A percentile compares a stretch with the other conserved stretches of the same genome.
These are phyloP conservation scores for Venusia cambrica DNA, from an alignment of 2,888 invertebrate genomes.

Conservation along the genomic window DNA sequence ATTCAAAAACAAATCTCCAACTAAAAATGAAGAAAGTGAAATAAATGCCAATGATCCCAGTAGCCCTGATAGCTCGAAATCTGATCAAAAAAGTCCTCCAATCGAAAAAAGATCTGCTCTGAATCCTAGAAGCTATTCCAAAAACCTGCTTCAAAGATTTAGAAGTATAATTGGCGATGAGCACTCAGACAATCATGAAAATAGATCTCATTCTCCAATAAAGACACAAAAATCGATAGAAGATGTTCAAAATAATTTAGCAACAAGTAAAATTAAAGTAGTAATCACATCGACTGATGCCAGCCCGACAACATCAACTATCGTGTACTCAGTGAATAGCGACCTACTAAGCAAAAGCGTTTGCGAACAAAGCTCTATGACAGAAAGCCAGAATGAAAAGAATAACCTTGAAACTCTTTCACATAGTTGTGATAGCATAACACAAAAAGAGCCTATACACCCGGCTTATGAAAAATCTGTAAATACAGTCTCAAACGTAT, in stretches of 20 bases:
- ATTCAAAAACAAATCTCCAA: slow-evolving; percentile 69
- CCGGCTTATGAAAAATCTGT: slow-evolving; percentile 60
- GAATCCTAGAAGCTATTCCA: slow-evolving; percentile 71
- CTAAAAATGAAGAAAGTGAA: slow-evolving; percentile 61
- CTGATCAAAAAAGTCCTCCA: slow-evolving; percentile 63
- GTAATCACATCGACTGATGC: slow-evolving; percentile 61
- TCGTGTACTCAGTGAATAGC: slow-evolving; percentile 43
- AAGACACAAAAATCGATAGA: slow-evolving; percentile 37
- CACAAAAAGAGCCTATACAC: slow-evolving; percentile 43
- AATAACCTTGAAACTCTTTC: slow-evolving; percentile 62
- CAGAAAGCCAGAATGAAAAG: slow-evolving; percentile 64
- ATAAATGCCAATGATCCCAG: slow-evolving; percentile 68
- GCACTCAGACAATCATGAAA: slow-evolving; percentile 60
- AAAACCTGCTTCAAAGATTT: slow-evolving; percentile 71
- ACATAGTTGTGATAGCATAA: slow-evolving; percentile 66
- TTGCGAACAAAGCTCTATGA: slow-evolving; percentile 57
- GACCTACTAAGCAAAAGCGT: slow-evolving; percentile 66
- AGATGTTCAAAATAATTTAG: slow-evolving; percentile 39
- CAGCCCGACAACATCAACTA: slow-evolving; percentile 55
- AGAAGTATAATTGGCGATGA: slow-evolving; percentile 76
- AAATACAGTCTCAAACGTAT: slow-evolving; percentile 56
- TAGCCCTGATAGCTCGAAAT: slow-evolving; percentile 55
- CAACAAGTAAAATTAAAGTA: slow-evolving; percentile 62
- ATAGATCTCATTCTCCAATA: slow-evolving; percentile 41
- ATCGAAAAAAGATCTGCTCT: slow-evolving; percentile 65